Conservation (phyloP, 2,113 vertebrate species). For the Erpornis zantholeuca region DNA sequence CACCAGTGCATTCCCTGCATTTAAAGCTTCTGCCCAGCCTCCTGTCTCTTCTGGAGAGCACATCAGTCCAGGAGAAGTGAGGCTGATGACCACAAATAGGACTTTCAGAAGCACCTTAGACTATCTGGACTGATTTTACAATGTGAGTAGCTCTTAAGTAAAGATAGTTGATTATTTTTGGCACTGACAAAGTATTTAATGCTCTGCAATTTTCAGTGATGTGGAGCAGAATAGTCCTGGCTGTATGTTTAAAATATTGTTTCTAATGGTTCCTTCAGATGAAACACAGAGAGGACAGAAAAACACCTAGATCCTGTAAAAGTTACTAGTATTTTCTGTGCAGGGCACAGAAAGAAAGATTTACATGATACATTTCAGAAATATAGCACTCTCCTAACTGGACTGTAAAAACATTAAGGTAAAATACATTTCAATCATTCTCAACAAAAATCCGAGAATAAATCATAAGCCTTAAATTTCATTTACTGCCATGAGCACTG, state of each 20-base stretch:
- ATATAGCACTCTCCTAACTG: neutral
- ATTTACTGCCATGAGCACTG: slow-evolving; percentile 48
- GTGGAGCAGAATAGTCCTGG: neutral
- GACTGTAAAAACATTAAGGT: neutral
- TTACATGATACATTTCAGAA: neutral
- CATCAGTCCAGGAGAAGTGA: neutral
- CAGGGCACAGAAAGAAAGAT: neutral
- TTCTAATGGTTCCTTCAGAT: neutral
- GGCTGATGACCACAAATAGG: neutral
- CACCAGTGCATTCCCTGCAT: too few relatives aligned
- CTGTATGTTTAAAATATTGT: neutral
- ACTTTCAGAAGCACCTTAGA: neutral
- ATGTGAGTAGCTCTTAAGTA: neutral
- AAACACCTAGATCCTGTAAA: neutral
- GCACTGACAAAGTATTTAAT: neutral
- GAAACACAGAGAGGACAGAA: neutral
- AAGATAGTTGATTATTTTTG: neutral
- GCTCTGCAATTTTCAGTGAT: neutral
- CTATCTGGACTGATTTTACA: neutral
- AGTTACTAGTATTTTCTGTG: neutral
- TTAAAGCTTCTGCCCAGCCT: neutral
- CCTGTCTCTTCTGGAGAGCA: neutral
- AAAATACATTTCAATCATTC: neutral
- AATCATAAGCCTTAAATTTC: slow-evolving; percentile 45
- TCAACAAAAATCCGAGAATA: slow-evolving; percentile 30